Conservation (phyloP, 2,113 vertebrate species). For the Sorex fumeus region DNA sequence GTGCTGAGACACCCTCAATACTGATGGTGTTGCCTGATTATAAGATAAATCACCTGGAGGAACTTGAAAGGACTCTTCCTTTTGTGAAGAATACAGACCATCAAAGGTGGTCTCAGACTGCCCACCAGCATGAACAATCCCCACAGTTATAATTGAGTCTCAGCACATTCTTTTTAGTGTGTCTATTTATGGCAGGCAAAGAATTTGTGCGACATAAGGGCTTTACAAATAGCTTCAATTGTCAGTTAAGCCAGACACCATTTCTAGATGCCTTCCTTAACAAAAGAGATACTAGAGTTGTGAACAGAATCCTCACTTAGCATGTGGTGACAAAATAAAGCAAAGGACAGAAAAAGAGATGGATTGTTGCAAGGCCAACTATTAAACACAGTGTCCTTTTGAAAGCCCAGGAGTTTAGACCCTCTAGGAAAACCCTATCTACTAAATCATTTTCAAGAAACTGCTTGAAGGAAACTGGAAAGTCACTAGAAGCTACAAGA, state of each 20-base stretch:
- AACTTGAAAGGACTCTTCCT: conserved; percentile 11
- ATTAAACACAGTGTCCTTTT: not conserved
- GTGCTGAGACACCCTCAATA: not conserved
- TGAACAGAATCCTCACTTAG: conserved; percentile 77
- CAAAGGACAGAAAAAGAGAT: not conserved
- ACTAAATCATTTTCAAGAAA: not conserved
- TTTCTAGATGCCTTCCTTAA: conserved; percentile 79
- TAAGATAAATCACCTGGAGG: conserved; percentile 24
- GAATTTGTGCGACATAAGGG: conserved; percentile 60
- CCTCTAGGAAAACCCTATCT: not conserved
- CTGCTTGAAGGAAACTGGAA: not conserved
- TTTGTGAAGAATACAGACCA: not conserved
- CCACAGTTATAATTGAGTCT: conserved; percentile 9
- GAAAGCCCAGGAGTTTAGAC: not conserved
- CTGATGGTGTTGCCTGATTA: not conserved
- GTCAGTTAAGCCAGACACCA: conserved; percentile 72
- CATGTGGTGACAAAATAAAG: conserved; percentile 69
- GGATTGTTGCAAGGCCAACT: not conserved
- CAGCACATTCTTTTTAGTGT: conserved; percentile 42
- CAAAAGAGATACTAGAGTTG: conserved; percentile 80
- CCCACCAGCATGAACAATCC: conserved; percentile 73
- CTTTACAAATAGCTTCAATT: conserved; percentile 78
- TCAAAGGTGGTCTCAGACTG: conserved; percentile 18
- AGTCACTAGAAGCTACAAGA: not conserved
- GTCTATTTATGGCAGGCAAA: conserved; percentile 82